A percentile compares a stretch with the other conserved stretches of the same genome.
These are phyloP conservation scores for Siniperca undulata DNA, from an alignment of 2,797 vertebrate species.

Conservation along the genomic window DNA sequence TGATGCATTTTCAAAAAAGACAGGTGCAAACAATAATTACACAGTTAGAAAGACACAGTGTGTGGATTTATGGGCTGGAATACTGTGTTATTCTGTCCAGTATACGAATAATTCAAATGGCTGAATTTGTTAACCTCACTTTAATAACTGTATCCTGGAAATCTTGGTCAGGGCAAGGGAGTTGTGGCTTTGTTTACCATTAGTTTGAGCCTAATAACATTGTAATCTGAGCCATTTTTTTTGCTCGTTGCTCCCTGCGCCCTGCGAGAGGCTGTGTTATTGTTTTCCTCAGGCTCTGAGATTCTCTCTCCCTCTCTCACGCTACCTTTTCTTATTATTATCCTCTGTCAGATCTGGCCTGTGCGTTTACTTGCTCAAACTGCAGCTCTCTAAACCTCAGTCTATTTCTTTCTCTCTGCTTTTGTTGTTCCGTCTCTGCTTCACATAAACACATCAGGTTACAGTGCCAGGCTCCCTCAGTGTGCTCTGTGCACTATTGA, in stretches of 20 bases:
- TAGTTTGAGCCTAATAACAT: constrained; percentile 53
- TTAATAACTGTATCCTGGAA: constrained; percentile 18
- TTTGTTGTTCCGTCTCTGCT: constrained; percentile 49
- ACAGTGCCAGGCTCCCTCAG: constrained; percentile 69
- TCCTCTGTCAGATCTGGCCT: constrained; percentile 10
- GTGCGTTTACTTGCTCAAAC: neutral
- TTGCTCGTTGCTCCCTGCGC: constrained; percentile 32
- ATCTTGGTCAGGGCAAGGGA: constrained; percentile 11
- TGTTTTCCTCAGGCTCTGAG: constrained; percentile 58
- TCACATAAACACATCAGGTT: constrained; percentile 77
- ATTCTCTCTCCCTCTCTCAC: constrained; percentile 38
- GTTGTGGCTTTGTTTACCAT: constrained; percentile 66
- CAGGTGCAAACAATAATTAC: neutral
- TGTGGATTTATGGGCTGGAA: neutral
- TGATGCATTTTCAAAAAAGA: neutral
- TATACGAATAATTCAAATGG: neutral
- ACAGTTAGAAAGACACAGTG: neutral
- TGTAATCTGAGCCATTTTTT: constrained; percentile 73
- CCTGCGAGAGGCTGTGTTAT: constrained; percentile 53
- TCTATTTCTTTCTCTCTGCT: constrained; percentile 18
- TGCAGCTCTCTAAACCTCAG: constrained; percentile 20
- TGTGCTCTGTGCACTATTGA: constrained; percentile 79
- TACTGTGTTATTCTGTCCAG: constrained; percentile 11
- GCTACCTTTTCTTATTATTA: constrained; percentile 25
- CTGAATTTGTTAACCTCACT: constrained; percentile 3